Conservation (phyloP, 2,888 invertebrate species). For the Kryphioiulus occultus region DNA sequence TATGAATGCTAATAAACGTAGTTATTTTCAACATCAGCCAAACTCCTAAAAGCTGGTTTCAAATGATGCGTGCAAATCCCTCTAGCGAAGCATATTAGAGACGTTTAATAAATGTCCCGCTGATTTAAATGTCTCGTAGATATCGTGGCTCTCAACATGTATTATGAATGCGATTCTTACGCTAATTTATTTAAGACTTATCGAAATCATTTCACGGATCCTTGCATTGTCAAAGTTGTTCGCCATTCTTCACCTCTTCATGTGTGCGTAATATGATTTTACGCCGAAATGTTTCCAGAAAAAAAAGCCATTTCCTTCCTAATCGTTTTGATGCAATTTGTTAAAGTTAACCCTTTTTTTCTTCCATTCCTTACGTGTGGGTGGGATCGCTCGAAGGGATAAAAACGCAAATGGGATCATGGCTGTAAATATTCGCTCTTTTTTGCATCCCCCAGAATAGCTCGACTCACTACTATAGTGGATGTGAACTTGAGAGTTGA, state of each 20-base stretch:
- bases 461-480: not conserved
- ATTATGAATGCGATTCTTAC: conserved; percentile 25
- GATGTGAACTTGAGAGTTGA: not conserved
- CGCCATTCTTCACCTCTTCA: conserved; percentile 40
- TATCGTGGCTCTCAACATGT: not conserved
- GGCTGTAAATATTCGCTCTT: not conserved
- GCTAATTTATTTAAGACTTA: conserved; percentile 37
- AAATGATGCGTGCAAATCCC: conserved; percentile 11
- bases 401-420: conserved; percentile 25
- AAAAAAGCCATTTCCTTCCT: conserved; percentile 6
- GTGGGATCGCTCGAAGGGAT: not conserved
- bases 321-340: conserved; percentile 39
- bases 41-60: not conserved
- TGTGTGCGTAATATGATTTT: conserved; percentile 36
- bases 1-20: not conserved
- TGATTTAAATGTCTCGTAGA: not conserved
- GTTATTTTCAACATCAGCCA: not conserved
- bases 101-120: not conserved
- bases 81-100: not conserved
- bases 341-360: conserved; percentile 15
- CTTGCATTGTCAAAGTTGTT: conserved; percentile 39
- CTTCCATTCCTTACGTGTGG: not conserved
- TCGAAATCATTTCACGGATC: conserved; percentile 32
- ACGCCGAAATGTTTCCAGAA: conserved; percentile 1
- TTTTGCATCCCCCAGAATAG: not conserved